Conservation (phyloP, 2,113 vertebrate species). For the Pleuronectes platessa region DNA sequence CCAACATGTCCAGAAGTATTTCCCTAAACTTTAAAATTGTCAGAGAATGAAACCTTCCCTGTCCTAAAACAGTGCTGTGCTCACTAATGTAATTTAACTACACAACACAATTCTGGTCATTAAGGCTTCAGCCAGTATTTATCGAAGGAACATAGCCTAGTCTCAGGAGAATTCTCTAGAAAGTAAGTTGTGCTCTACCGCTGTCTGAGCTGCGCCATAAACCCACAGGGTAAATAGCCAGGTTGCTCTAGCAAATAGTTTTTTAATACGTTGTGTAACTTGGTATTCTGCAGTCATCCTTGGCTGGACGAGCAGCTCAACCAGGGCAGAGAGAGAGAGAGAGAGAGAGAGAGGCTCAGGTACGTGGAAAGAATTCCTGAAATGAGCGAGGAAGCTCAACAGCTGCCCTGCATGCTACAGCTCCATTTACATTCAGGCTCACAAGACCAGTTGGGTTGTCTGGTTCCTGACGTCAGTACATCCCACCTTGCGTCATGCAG, state of each 20-base stretch:
- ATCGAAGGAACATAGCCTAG: neutral
- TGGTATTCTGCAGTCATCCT: no score
- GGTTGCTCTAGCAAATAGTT: no score
- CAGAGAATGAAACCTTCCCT: conserved; percentile 5
- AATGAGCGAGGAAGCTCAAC: conserved; percentile 7
- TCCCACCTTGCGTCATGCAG: conserved; percentile 23
- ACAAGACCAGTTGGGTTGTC: conserved; percentile 51
- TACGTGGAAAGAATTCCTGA: conserved; percentile 65
- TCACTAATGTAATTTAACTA: conserved; percentile 33
- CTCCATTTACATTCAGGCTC: conserved; percentile 30
- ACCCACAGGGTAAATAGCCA: no score
- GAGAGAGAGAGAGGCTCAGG: conserved; percentile 42
- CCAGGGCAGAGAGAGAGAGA: conserved; percentile 29
- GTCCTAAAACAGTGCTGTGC: conserved; percentile 9
- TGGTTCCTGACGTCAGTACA: conserved; percentile 32
- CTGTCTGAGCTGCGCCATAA: no score
- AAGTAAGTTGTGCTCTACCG: no score
- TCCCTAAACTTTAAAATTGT: neutral
- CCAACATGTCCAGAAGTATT: no score
- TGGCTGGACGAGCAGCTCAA: no score
- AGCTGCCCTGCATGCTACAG: conserved; percentile 41
- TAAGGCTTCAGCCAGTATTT: neutral
- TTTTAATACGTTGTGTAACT: no score
- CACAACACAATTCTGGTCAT: conserved; percentile 11
- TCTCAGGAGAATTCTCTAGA: neutral